Percentiles rank a stretch among this genome's conserved stretches.
These are phyloP conservation scores for Thalassophryne amazonica DNA, from an alignment of 2,797 vertebrate genomes.

Conservation along the genomic window DNA sequence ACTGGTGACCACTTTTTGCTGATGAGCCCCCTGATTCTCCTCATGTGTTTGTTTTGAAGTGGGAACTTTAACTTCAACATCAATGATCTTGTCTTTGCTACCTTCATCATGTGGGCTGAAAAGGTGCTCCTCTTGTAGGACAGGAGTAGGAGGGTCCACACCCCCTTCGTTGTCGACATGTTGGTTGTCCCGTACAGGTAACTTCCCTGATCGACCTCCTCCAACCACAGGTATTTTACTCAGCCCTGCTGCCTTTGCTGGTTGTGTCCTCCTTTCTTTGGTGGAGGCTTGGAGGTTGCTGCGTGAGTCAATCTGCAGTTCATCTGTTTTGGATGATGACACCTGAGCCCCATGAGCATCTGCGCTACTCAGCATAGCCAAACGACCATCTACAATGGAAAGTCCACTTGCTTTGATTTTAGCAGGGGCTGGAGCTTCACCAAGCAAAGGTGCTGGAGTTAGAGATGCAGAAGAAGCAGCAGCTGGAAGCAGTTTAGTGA, in stretches of 20 bases:
- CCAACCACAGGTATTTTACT: conserved; percentile 86
- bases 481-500: conserved; percentile 10
- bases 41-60: conserved; percentile 68
- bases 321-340: conserved; percentile 71
- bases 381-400: conserved; percentile 79
- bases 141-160: conserved; percentile 82
- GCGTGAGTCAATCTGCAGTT: conserved; percentile 27
- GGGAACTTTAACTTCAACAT: conserved; percentile 35
- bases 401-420: conserved; percentile 72
- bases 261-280: conserved; percentile 64
- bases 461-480: conserved; percentile 17
- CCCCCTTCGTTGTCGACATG: conserved; percentile 82
- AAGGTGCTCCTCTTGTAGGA: conserved; percentile 78
- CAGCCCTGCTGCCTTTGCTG: conserved; percentile 75
- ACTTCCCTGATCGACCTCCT: conserved; percentile 67
- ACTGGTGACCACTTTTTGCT: conserved; percentile 74
- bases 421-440: conserved; percentile 41
- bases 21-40: conserved; percentile 78
- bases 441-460: conserved; percentile 13
- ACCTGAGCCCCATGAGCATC: conserved; percentile 76
- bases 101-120: conserved; percentile 78
- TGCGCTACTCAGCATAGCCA: conserved; percentile 77
- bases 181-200: conserved; percentile 76
- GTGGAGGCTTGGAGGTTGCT: conserved; percentile 20
- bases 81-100: conserved; percentile 80